phyloP scores from a whole-genome alignment of 2,888 invertebrate genomes.

The Perizoma flavofasciatum region DNA sequence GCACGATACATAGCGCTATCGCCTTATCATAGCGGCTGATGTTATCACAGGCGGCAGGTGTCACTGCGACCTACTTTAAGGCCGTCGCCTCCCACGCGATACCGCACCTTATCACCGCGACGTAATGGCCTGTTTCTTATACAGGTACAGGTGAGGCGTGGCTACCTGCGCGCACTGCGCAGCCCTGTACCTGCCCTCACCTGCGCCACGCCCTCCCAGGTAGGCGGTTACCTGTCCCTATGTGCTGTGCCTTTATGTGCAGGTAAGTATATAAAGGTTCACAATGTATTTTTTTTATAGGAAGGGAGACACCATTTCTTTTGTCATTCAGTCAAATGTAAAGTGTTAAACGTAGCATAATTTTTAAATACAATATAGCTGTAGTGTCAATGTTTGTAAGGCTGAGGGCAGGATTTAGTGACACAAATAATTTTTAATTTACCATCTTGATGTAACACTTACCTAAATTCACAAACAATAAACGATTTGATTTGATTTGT shows the following conservation, averaged over 20 bases:
- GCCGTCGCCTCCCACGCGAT: constrained; percentile 13
- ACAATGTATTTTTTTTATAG: too few relatives aligned
- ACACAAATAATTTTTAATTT: too few relatives aligned
- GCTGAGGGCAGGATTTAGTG: too few relatives aligned
- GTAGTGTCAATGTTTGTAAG: too few relatives aligned
- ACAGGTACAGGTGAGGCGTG: constrained; percentile 53
- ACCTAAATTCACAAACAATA: too few relatives aligned
- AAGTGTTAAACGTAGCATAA: too few relatives aligned
- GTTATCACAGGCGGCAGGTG: constrained; percentile 12
- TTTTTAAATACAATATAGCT: too few relatives aligned
- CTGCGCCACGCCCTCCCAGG: constrained; percentile 50
- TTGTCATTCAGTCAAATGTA: too few relatives aligned
- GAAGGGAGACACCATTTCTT: too few relatives aligned
- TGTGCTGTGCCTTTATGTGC: background rate
- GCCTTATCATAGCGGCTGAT: background rate
- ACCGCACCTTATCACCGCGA: constrained; percentile 17
- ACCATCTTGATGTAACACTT: too few relatives aligned
- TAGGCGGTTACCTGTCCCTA: constrained; percentile 36
- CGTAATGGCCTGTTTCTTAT: constrained; percentile 18
- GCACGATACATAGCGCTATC: background rate
- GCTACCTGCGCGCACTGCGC: constrained; percentile 44
- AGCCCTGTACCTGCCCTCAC: constrained; percentile 38
- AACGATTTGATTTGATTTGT: too few relatives aligned
- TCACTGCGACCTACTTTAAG: constrained; percentile 11
- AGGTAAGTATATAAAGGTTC: too few relatives aligned